Base-by-base conservation (phyloP, 2,797 vertebrate species). In the Mycteria americana region DNA sequence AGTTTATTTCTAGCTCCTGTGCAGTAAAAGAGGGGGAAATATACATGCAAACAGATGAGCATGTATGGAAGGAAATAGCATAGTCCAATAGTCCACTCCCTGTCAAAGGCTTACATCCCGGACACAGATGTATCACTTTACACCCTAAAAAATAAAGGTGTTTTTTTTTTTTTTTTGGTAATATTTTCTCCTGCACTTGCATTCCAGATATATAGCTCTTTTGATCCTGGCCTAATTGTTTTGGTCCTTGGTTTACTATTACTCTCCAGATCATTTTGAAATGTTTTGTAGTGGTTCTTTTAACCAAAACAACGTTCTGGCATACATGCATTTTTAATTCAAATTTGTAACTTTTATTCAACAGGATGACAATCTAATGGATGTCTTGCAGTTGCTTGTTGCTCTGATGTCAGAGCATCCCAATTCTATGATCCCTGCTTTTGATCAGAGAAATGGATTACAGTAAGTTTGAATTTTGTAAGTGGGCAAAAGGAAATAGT, bases 291-390 rank as follows among this genome's bases (percentile, higher is more conserved):
- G 48, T 57, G 19, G 4, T 70, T 88, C 41, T 88, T 91, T 65
- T 56, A 73, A 51, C 22, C 27, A 31, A 85, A 89, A 21, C 21
- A 17, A 3, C 60, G 8, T 54, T 90, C 25, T 31, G 25, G 14
- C 3, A 0, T 63, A 19, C 11, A 2, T 16, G 4, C 11, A 23
- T 80, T 88, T 60, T 75, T 19, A 91, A 87, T 70, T 82, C 27
- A 53, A 12, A 50, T 76, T 54, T 88, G 51, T 90, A 46, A 74
- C 48, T 93, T 73, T 60, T 92, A 27, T 95, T 87, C 90, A 92
- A 92, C 98, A 99, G 99, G 99, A 99, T 96, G 99, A 99, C 97
- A 99, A 99, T 97, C 98, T 99, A 94, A 99, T 99, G 98, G 99
- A 99, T 96, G 99, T 99, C 62, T 98, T 99, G 75, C 99, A 99